Evolutionary conservation across 64 coral and sea anemone genomes (phyloP), one percentile per base, ranked within the genome.

Genomic region (Montipora efflorescens): DNA sequence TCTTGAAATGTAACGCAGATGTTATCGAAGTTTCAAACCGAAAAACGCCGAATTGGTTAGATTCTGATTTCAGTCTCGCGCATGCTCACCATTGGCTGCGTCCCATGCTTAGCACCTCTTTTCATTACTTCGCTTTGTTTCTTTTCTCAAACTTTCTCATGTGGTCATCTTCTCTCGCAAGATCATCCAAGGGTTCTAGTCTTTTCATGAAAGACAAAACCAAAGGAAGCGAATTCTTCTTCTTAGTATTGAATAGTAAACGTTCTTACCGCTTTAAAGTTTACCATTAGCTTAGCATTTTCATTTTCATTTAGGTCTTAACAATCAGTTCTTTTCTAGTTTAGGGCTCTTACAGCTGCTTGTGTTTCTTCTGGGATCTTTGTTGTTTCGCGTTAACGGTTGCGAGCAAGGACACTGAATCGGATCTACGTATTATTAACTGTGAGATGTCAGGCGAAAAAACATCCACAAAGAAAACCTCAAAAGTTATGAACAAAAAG

Each of bases 1-100:
- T 86, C 67, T 47, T 86, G 70, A 71, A 72, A 71, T 49, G 64
- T 70, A 84, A 84, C 62, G 45, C 61, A 68, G 14, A 62, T 84
- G 81, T 69, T 69, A 47, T 69, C 59, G 11, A 47, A 48, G 58
- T 84, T 84, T 49, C 36, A 48, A 43, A 28, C 36, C 36, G 36
- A 36, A 36, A 36, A 36, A 36, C 28, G 36, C 61, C 14, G 43
- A 62, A 1, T 18, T 68, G 46, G 61, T 71, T 59, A 49, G 19
- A 47, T 69, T 47, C 18, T 67, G 25, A 84, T 69, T 67, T 86
- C 44, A 7, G 47, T 21, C 71, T 86, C 66, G 6, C 53, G 53
- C 44, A 20, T 86, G 43, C 68, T 66, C 28, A 15, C 20, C 45
- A 49, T 23, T 61, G 55, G 12, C 16, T 36, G 7, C 61, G 4